Conservation (phyloP, 2,797 vertebrate species). For the Morelia viridis region DNA sequence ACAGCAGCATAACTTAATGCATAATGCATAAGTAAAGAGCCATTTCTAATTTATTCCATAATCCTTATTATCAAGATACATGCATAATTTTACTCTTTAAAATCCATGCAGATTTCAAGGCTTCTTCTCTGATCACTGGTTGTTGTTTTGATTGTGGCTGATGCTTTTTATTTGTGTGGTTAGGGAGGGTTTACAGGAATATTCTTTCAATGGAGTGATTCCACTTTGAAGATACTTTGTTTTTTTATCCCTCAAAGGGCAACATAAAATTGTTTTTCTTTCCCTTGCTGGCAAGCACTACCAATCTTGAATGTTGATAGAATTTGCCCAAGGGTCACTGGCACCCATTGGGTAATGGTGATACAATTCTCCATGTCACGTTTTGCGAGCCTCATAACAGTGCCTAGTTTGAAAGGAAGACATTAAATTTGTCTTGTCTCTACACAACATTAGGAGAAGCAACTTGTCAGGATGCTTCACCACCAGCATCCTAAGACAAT, state of each 20-base stretch:
- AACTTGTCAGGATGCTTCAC: neutral
- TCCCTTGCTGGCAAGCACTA: neutral
- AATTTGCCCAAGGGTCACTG: neutral
- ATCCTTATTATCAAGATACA: neutral
- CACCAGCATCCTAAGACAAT: neutral
- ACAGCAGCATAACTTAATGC: neutral
- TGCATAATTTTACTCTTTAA: neutral
- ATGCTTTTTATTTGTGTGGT: neutral
- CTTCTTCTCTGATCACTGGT: neutral
- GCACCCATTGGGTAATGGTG: neutral
- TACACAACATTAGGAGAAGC: neutral
- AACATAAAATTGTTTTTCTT: neutral
- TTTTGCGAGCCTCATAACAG: neutral
- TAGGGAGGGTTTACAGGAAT: neutral
- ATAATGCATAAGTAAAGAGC: neutral
- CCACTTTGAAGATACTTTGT: neutral
- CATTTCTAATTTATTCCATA: neutral
- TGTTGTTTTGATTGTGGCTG: neutral
- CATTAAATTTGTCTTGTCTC: neutral
- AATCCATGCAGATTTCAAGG: neutral
- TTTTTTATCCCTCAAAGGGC: neutral
- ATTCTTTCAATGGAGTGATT: neutral
- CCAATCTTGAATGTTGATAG: neutral
- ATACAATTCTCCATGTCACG: neutral
- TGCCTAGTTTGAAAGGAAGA: neutral